Base-by-base conservation (phyloP, 2,797 vertebrate genomes). In the Peromyscus nudipes region DNA sequence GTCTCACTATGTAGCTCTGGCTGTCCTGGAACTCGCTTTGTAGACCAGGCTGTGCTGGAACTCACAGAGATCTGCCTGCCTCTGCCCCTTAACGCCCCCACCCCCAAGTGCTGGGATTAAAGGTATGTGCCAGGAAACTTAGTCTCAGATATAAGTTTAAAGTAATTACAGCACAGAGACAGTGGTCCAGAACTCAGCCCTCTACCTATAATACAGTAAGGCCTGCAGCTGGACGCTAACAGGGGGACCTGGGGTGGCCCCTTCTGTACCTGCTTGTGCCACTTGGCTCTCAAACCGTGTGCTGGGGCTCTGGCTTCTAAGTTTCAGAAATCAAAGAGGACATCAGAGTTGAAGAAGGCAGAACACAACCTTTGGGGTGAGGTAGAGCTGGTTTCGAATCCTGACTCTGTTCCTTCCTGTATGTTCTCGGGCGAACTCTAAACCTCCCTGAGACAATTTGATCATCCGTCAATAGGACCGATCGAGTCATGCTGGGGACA, bases 341-440 rank as follows among this genome's bases (percentile, higher is more conserved):
- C 19, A 14, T 8, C 2, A 27, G 52, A 31, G n/a, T 81, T 62
- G 65, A 49, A 79, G 67, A 21, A 7, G 67, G 60, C 14, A 64
- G 46, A 94, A 13, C 62, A 40, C 25, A 84, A 6, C 27, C 16
- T 23, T n/a, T 27, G 57, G 25, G 37, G 62, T 67, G 57, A 49
- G 4, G 46, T 3, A 75, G 27, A 27, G 4, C 14, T 60, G 29
- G 27, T 25, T 89, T 69, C 13, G 2, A 49, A 94, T 92, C 25
- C 69, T 57, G 40, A 65, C 65, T 92, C 55, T 73, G 88, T 14
- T 83, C 4, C 34, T 29, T 67, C 7, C 80, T 86, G 40, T 89
- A 73, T 91, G 67, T 71, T 31, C 69, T 77, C 57, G 14, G 62
- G 34, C 34, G n/a, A n/a, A 95, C 76, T 82, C 77, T 85, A 88